Evolutionary conservation across 2,113 vertebrate species (phyloP), one percentile per base, ranked within the genome.

Genomic region (Columba livia): DNA sequence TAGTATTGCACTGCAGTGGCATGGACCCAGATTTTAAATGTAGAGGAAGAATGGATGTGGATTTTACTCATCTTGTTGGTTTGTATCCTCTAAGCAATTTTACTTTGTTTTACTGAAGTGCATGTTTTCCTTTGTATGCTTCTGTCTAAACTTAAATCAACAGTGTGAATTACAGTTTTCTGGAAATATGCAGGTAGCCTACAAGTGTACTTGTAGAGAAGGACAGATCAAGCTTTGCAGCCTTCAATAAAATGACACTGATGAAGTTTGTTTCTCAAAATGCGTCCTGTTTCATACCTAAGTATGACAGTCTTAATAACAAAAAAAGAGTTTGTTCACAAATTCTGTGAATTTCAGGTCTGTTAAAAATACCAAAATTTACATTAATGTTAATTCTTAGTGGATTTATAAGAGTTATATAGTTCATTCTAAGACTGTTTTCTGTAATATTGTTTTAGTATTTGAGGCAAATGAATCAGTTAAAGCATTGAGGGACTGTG

Each of bases 11-110:
- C 96, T 98, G 98, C 93, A 99, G 97, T 93, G 99, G 99, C 15
- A 98, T 96, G 98, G 99, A 99, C 95, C 99, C 99, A 0, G 99
- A 99, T 96, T 99, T 99, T 88, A 99, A 98, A 89, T 99, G 98
- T 83, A 98, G 99, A 79, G 98, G 98, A 94, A 97, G 99, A 93
- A 73, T 99, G 96, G 99, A 99, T 7, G 97, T 99, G 47, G 99
- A 99, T 97, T 98, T 99, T 70, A 98, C 98, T 53, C 98, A 99
- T 64, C 98, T 99, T 32, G 94, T 99, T 94, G 99, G 99, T 99
- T 98, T 66, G 97, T 98, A 92, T 73, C 28, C 47, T 54, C 53
- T 19, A 21, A 79, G 2, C 40, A 57, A 12, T 75, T 95, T 71
- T 60, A 38, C 18, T 2, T 36, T 69, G 2, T 36, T 72, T 26